Evolutionary conservation across 2,797 vertebrate species (phyloP).

Genomic region (Chaetophractus vellerosus): DNA sequence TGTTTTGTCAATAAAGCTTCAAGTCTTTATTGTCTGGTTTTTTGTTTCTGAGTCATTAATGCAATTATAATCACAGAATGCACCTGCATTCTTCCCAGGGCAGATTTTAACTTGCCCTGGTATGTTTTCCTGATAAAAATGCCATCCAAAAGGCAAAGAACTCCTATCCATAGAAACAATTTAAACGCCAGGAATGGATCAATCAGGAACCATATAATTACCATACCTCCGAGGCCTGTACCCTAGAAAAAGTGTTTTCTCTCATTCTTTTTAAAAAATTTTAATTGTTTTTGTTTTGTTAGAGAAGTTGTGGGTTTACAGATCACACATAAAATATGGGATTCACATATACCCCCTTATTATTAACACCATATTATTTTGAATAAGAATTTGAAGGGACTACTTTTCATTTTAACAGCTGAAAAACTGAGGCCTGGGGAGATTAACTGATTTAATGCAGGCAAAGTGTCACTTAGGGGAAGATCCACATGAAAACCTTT

Average conservation of each 20-base stretch:
- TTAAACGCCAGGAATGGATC: background rate
- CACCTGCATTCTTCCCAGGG: conserved; percentile 72
- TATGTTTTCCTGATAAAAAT: conserved; percentile 69
- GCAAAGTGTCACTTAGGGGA: conserved; percentile 7
- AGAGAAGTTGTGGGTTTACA: too few species aligned
- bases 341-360: too few species aligned
- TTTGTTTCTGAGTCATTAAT: conserved; percentile 80
- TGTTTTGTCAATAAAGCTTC: conserved; percentile 77
- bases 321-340: too few species aligned
- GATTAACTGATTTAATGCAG: conserved; percentile 20
- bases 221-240: background rate
- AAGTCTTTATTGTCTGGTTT: conserved; percentile 71
- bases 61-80: conserved; percentile 70
- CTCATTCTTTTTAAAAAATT: background rate
- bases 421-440: conserved; percentile 47
- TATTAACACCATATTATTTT: conserved; percentile 5
- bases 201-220: background rate
- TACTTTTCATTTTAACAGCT: conserved; percentile 57
- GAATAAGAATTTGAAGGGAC: conserved; percentile 23
- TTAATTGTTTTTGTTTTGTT: too few species aligned
- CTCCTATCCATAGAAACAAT: conserved; percentile 11
- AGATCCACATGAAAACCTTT: conserved; percentile 7
- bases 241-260: background rate
- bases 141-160: conserved; percentile 50
- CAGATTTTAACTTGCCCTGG: conserved; percentile 76